A percentile compares a stretch with the other conserved stretches of the same genome.
Evolutionary conservation across 2,113 vertebrate species (phyloP).

Genomic region (Pseudonaja textilis): DNA sequence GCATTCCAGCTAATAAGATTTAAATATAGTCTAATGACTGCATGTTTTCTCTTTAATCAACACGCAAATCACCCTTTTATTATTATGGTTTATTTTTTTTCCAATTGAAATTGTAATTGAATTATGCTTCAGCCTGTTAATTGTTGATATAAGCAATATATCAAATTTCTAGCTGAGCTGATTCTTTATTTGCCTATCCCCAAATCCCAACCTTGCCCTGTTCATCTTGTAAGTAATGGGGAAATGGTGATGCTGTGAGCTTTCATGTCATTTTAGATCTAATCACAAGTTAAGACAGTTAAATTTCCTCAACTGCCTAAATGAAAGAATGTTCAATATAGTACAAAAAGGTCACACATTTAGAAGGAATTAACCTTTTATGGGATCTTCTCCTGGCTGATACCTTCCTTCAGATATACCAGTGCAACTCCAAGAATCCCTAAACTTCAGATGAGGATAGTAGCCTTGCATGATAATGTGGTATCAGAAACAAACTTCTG

Average conservation of each 20-base stretch:
- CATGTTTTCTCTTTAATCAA: conserved; percentile 69
- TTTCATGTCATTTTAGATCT: conserved; percentile 8
- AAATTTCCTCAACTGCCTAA: conserved; percentile 6
- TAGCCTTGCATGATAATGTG: neutral
- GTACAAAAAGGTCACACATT: neutral
- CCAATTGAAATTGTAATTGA: conserved; percentile 68
- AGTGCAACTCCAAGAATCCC: neutral
- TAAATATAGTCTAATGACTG: conserved; percentile 65
- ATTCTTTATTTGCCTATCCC: conserved; percentile 22
- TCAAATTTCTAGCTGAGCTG: conserved; percentile 30
- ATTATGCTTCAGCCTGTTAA: conserved; percentile 60
- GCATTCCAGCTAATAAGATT: conserved; percentile 63
- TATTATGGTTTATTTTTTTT: conserved; percentile 47
- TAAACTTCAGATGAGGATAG: neutral
- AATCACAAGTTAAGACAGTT: conserved; percentile 20
- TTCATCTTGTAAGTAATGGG: conserved; percentile 6
- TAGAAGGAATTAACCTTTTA: neutral
- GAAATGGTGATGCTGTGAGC: neutral
- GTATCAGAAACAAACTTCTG: neutral
- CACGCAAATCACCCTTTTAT: conserved; percentile 60
- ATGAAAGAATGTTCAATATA: neutral
- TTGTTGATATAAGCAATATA: conserved; percentile 62
- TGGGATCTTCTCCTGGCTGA: fast-evolving
- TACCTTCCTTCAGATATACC: neutral
- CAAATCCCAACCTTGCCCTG: neutral